Conservation (phyloP, 2,113 vertebrate species). For the Takifugu bimaculatus region DNA sequence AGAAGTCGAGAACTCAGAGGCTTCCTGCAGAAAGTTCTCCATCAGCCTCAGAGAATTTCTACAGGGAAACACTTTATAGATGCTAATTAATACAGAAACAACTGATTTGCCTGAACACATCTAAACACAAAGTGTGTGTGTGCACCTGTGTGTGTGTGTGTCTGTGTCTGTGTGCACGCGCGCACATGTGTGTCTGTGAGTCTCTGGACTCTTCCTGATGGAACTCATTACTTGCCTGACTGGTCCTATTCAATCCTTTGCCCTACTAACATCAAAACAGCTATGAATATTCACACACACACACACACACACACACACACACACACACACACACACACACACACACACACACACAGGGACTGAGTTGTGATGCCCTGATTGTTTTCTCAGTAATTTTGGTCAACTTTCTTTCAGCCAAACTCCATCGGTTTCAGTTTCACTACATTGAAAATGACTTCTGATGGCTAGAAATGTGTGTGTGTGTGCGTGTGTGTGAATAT, state of each 20-base stretch:
- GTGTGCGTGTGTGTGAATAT: background rate
- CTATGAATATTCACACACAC: background rate
- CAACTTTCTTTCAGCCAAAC: constrained; percentile 37
- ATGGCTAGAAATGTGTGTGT: background rate
- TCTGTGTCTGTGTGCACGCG: constrained; percentile 10
- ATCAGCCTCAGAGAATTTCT: constrained; percentile 36
- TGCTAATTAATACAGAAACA: constrained; percentile 63
- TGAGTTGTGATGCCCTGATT: constrained; percentile 20
- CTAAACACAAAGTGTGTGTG: constrained; percentile 21
- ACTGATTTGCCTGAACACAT: constrained; percentile 40
- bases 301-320: too few species aligned
- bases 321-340: background rate
- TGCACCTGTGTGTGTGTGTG: constrained; percentile 11
- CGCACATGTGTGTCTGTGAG: constrained; percentile 18
- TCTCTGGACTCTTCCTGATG: constrained; percentile 48
- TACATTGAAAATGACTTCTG: constrained; percentile 32
- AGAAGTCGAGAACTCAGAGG: background rate
- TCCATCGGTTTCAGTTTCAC: constrained; percentile 41
- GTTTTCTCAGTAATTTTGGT: constrained; percentile 14
- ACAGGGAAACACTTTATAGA: constrained; percentile 39
- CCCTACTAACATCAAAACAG: constrained; percentile 13
- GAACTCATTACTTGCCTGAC: constrained; percentile 61
- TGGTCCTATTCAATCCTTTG: constrained; percentile 30
- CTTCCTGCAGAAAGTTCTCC: constrained; percentile 24
- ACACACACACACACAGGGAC: constrained; percentile 2